These are phyloP conservation scores for Drosophila murphyi DNA, from an alignment of 1,140 invertebrate genomes.

Conservation along the genomic window DNA sequence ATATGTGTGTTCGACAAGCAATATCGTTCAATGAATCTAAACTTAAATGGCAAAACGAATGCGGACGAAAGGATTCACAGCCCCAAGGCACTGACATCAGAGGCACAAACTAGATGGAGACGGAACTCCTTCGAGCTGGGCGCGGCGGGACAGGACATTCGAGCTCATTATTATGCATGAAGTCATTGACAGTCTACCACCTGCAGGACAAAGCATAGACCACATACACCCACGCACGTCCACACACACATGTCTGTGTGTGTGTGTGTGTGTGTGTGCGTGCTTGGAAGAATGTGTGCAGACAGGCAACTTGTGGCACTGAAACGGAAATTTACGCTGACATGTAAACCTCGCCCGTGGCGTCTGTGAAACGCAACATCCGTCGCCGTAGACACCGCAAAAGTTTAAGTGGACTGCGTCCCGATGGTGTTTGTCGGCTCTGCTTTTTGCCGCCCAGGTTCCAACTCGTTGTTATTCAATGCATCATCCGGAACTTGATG, in stretches of 20 bases:
- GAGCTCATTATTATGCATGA: conserved; percentile 78
- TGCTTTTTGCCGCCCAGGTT: conserved; percentile 27
- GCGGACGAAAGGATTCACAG: conserved; percentile 54
- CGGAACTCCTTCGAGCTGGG: neutral
- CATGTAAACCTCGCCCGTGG: conserved; percentile 74
- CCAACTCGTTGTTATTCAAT: conserved; percentile 79
- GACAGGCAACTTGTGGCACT: conserved; percentile 52
- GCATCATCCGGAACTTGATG: conserved; percentile 78
- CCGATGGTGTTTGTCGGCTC: conserved; percentile 15
- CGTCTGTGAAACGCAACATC: conserved; percentile 73
- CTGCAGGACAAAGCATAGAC: conserved; percentile 70
- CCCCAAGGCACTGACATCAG: conserved; percentile 32
- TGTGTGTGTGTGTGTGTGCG: neutral
- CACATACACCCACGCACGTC: conserved; percentile 22
- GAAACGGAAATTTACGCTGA: conserved; percentile 79
- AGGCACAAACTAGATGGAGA: conserved; percentile 11
- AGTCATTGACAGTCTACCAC: conserved; percentile 78
- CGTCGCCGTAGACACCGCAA: conserved; percentile 52
- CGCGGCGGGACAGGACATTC: conserved; percentile 14
- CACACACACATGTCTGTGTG: conserved; percentile 1
- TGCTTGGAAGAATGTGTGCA: neutral
- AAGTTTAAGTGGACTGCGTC: conserved; percentile 72
- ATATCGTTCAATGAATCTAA: conserved; percentile 75
- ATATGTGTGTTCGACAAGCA: conserved; percentile 54
- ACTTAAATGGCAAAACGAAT: conserved; percentile 65